Percentiles rank a stretch among this genome's conserved stretches.
phyloP scores from a whole-genome alignment of 2,888 invertebrate genomes.

The Physocephala rufipes region DNA sequence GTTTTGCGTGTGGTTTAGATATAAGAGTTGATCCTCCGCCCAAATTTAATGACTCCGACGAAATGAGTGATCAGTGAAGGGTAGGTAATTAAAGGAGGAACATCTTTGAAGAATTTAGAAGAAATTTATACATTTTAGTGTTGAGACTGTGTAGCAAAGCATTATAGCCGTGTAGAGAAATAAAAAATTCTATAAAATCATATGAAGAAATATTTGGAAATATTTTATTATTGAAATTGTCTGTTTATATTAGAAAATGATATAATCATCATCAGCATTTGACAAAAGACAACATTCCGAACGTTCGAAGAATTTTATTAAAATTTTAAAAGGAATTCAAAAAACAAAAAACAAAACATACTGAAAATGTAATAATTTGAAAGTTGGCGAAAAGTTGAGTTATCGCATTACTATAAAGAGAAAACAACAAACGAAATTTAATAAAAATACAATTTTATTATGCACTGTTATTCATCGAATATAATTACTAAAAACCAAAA shows the following conservation, averaged over 20 bases:
- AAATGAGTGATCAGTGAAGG: slow-evolving; percentile 63
- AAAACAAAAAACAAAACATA: neutral
- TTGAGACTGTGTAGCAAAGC: too few species aligned
- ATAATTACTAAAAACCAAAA: slow-evolving; percentile 43
- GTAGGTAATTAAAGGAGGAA: neutral
- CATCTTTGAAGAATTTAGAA: neutral
- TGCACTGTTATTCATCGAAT: slow-evolving; percentile 64
- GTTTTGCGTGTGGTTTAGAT: slow-evolving; percentile 79
- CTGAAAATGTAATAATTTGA: neutral
- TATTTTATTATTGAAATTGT: too few species aligned
- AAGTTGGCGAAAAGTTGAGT: slow-evolving; percentile 23
- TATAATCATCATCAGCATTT: too few species aligned
- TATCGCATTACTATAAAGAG: slow-evolving; percentile 18
- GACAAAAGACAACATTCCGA: too few species aligned
- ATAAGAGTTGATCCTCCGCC: slow-evolving; percentile 82
- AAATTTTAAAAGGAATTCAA: neutral
- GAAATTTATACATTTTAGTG: neutral
- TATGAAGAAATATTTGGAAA: too few species aligned
- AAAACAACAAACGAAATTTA: slow-evolving; percentile 25
- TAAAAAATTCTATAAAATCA: too few species aligned
- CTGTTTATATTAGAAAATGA: too few species aligned
- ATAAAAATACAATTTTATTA: slow-evolving; percentile 45
- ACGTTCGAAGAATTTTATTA: neutral
- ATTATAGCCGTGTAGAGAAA: too few species aligned
- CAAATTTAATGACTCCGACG: slow-evolving; percentile 78